phyloP scores from a whole-genome alignment of 2,888 invertebrate species.

The Drosophila subsilvestris region DNA sequence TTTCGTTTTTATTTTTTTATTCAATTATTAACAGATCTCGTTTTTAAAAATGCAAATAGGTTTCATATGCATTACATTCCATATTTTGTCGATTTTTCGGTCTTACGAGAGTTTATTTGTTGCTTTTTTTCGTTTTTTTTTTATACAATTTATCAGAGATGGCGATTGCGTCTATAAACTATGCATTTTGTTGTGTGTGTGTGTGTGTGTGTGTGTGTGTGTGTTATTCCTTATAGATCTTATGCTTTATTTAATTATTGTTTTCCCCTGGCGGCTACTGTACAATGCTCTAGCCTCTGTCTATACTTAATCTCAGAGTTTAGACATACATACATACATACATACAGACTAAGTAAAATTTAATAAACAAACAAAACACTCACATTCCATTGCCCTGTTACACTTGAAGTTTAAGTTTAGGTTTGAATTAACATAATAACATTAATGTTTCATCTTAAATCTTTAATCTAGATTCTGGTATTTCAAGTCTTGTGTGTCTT shows the following conservation, averaged over 20 bases:
- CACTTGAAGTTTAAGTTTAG: conserved; percentile 41
- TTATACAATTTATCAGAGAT: conserved; percentile 61
- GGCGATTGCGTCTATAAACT: conserved; percentile 45
- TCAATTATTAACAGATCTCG: conserved; percentile 82
- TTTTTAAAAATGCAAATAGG: conserved; percentile 81
- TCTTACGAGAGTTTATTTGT: conserved; percentile 10
- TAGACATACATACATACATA: conserved; percentile 18
- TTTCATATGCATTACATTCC: conserved; percentile 71
- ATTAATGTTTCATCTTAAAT: conserved; percentile 27
- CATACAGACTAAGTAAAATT: conserved; percentile 46
- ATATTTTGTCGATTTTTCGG: conserved; percentile 21
- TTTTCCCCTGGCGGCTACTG: conserved; percentile 42
- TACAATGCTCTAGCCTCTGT: conserved; percentile 35
- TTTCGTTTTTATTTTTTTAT: conserved; percentile 50
- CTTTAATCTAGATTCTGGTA: conserved; percentile 45
- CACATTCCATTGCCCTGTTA: conserved; percentile 42
- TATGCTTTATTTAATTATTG: conserved; percentile 49
- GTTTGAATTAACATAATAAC: conserved; percentile 50
- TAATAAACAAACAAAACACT: conserved; percentile 71
- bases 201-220: conserved; percentile 5
- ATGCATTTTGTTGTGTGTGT: conserved; percentile 23
- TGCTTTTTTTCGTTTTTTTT: conserved; percentile 13
- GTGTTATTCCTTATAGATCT: conserved; percentile 55
- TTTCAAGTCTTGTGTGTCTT: conserved; percentile 70
- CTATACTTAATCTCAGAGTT: conserved; percentile 30